Conservation (phyloP, 2,888 invertebrate genomes). For the Acanthopleura granulata region DNA sequence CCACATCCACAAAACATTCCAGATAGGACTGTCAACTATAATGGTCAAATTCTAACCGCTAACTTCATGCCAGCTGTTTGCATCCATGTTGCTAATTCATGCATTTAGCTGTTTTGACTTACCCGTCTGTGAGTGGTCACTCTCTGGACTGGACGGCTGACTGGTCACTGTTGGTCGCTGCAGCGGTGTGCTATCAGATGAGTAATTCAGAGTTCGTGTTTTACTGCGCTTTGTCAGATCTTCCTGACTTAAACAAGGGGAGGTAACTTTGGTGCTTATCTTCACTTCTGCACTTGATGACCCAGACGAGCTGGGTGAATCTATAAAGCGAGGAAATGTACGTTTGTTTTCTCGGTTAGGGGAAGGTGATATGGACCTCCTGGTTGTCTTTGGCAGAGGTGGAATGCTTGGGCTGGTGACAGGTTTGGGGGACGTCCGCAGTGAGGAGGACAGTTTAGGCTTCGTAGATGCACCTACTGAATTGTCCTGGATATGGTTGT, state of each 20-base stretch:
- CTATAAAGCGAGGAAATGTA: slow-evolving; percentile 47
- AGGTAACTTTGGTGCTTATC: slow-evolving; percentile 3
- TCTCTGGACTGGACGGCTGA: slow-evolving; percentile 40
- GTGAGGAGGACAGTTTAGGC: background rate
- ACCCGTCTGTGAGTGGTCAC: slow-evolving; percentile 23
- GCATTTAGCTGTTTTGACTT: background rate
- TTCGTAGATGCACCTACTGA: background rate
- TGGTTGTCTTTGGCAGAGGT: slow-evolving; percentile 28
- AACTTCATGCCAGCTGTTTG: no score
- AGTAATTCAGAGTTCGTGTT: slow-evolving; percentile 44
- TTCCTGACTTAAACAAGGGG: slow-evolving; percentile 25
- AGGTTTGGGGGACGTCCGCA: background rate
- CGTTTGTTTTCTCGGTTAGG: slow-evolving; percentile 34
- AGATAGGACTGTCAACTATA: no score
- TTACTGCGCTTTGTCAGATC: slow-evolving; percentile 39
- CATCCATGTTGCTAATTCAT: no score
- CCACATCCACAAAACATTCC: no score
- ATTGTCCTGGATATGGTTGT: background rate
- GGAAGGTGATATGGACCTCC: slow-evolving; percentile 36
- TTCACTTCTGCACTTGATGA: background rate
- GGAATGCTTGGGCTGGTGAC: background rate
- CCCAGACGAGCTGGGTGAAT: slow-evolving; percentile 46
- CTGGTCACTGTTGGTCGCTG: slow-evolving; percentile 35
- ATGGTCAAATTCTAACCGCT: no score
- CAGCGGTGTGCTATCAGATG: slow-evolving; percentile 26